Evolutionary conservation across 2,113 vertebrate species (phyloP).

Genomic region (Turnix velox): DNA sequence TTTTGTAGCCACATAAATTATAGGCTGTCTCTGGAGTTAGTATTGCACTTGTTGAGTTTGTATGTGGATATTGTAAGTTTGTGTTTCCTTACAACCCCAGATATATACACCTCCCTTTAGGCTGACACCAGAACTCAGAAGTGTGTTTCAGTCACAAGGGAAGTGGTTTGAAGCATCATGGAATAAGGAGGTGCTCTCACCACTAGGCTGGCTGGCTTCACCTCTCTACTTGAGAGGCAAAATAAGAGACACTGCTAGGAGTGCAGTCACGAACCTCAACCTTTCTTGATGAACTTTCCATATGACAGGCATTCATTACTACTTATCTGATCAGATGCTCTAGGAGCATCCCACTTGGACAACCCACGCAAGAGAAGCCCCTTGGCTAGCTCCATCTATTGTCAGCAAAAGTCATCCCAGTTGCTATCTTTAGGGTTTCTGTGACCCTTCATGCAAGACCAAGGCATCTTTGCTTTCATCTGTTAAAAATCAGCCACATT

Average conservation of each 20-base stretch:
- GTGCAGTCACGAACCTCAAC: background rate
- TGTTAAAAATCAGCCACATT: background rate
- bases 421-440: background rate
- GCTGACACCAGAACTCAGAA: background rate
- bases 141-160: background rate
- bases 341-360: background rate
- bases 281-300: background rate
- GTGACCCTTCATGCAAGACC: background rate
- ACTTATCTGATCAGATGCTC: background rate
- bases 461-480: background rate
- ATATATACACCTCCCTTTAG: background rate
- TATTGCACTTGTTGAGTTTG: fast-evolving
- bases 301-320: background rate
- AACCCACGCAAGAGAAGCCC: background rate
- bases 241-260: background rate
- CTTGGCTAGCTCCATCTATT: fast-evolving
- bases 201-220: fast-evolving
- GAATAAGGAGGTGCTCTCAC: background rate
- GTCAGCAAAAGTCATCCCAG: background rate
- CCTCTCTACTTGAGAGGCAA: background rate
- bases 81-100: background rate
- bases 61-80: too few species aligned
- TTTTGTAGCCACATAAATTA: background rate
- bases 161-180: fast-evolving
- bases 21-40: background rate